Evolutionary conservation across 2,113 vertebrate species (phyloP).

Genomic region (Indicator maculatus): DNA sequence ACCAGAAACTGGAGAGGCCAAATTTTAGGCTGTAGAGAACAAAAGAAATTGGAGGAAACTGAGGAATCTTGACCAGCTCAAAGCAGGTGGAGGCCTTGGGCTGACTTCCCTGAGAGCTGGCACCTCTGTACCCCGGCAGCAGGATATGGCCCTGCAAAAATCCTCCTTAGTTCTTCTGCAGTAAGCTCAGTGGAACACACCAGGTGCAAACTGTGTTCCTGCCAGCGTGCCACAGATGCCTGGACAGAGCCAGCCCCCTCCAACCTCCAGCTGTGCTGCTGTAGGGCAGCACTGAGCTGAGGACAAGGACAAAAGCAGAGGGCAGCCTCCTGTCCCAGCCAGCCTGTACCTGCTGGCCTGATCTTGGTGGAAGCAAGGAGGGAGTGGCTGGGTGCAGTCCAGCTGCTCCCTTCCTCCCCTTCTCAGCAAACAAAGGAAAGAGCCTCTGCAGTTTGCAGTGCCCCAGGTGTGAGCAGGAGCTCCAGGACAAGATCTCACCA

Average conservation of each 20-base stretch:
- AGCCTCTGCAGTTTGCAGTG: not conserved
- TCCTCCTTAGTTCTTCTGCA: not conserved
- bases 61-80: not conserved
- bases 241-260: not conserved
- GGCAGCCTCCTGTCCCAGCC: not conserved
- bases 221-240: not conserved
- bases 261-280: not conserved
- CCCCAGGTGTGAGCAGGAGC: not conserved
- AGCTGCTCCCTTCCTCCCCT: not conserved
- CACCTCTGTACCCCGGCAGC: not conserved
- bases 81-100: not conserved
- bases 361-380: not conserved
- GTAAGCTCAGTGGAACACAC: not conserved
- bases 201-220: not conserved
- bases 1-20: not conserved
- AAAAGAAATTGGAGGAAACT: not conserved
- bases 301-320: not conserved
- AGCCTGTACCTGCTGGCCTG: not conserved
- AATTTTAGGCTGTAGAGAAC: not conserved
- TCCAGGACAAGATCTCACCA: not conserved
- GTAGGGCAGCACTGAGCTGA: not conserved
- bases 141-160: not conserved
- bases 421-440: not conserved
- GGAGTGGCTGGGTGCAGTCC: not conserved
- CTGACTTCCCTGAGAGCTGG: not conserved